phyloP scores from a whole-genome alignment of 2,113 vertebrate species.

The Suricata suricatta region DNA sequence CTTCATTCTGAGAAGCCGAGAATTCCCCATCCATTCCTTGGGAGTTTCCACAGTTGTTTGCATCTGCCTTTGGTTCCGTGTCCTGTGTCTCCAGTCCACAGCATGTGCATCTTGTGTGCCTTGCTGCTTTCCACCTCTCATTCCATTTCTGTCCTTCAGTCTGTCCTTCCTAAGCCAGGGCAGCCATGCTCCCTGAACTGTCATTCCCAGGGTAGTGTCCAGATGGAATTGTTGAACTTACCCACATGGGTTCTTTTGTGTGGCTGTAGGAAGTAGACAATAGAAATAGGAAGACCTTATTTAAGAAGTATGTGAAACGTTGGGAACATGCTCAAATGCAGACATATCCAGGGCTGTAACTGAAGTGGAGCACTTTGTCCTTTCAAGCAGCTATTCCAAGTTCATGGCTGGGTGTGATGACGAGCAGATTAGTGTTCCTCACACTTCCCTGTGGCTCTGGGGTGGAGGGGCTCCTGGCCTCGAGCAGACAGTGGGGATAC shows the following conservation, averaged over 20 bases:
- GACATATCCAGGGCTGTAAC: fast-evolving
- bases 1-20: neutral
- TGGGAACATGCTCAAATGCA: neutral
- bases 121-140: neutral
- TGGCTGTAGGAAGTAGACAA: neutral
- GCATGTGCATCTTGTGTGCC: neutral
- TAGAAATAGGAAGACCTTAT: neutral
- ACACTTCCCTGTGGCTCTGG: neutral
- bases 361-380: neutral
- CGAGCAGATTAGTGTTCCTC: neutral
- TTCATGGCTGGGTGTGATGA: neutral
- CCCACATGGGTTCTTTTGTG: neutral
- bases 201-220: neutral
- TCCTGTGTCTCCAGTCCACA: neutral
- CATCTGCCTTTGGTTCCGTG: neutral
- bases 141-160: too few species aligned
- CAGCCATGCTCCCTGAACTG: neutral
- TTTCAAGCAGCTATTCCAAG: fast-evolving
- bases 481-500: fast-evolving
- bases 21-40: neutral
- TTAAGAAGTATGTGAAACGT: neutral
- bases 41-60: neutral
- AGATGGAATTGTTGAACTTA: neutral
- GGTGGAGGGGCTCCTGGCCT: neutral
- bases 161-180: neutral